Evolutionary conservation across 1,140 invertebrate genomes (phyloP).

Genomic region (Cyrtorhinus lividipennis): DNA sequence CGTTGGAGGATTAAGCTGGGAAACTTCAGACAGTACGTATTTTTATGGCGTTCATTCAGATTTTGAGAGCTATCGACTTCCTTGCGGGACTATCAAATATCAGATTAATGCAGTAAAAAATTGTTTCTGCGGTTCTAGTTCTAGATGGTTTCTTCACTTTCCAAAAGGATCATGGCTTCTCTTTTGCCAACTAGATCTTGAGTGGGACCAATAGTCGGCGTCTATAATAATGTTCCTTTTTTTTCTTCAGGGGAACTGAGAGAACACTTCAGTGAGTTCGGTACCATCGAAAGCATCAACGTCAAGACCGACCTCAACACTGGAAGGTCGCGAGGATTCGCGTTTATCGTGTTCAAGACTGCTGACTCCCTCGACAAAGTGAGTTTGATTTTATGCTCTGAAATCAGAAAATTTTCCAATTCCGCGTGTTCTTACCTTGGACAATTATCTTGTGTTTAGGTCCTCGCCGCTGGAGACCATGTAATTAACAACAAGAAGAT

Average conservation of each 20-base stretch:
- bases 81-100: too few relatives aligned
- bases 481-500: constrained; percentile 87
- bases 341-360: constrained; percentile 77
- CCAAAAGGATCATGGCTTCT: too few relatives aligned
- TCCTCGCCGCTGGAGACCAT: constrained; percentile 67
- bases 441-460: constrained; percentile 30
- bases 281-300: constrained; percentile 45
- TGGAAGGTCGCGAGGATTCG: constrained; percentile 48
- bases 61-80: too few relatives aligned
- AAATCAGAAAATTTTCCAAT: neutral
- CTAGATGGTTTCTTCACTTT: too few relatives aligned
- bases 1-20: constrained; percentile 93
- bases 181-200: too few relatives aligned
- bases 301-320: constrained; percentile 50
- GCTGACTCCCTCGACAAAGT: constrained; percentile 84
- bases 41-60: neutral
- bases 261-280: constrained; percentile 51
- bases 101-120: too few relatives aligned
- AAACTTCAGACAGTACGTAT: constrained; percentile 90
- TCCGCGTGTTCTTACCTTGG: neutral
- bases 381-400: constrained; percentile 21
- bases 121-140: too few relatives aligned
- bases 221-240: constrained; percentile 21
- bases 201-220: too few relatives aligned
- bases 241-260: constrained; percentile 72